A percentile compares a stretch with the other conserved stretches of the same genome.
phyloP scores from a whole-genome alignment of 2,113 vertebrate genomes.

The Coptodon rendalli region DNA sequence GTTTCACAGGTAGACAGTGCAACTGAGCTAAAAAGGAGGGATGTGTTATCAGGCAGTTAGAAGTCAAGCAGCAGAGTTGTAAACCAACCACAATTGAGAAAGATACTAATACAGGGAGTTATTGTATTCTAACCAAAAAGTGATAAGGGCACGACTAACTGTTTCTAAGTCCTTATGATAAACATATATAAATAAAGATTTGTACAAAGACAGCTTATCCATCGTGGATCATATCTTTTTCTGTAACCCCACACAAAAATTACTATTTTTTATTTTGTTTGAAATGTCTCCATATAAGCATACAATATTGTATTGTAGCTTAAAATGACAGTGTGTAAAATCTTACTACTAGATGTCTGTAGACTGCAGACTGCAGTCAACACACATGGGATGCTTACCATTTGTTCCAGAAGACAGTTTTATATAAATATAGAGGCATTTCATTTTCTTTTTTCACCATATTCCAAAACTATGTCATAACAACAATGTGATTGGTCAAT shows the following conservation, averaged over 20 bases:
- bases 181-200: neutral
- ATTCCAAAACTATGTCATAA: too few relatives aligned
- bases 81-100: neutral
- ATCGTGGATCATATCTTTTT: neutral
- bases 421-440: too few relatives aligned
- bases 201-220: neutral
- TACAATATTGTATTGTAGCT: neutral
- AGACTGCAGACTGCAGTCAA: neutral
- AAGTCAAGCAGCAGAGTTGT: neutral
- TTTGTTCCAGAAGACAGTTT: neutral
- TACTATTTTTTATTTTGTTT: neutral
- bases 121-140: neutral
- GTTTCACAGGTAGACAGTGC: neutral
- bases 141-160: accelerated
- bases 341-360: neutral
- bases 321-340: neutral
- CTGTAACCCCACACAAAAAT: neutral
- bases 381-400: neutral
- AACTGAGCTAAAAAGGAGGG: neutral
- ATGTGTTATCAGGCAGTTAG: neutral
- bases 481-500: too few relatives aligned
- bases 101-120: neutral
- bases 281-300: neutral
- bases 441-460: too few relatives aligned
- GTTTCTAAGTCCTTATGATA: neutral